These are phyloP conservation scores for Chrysotoxum bicinctum DNA, from an alignment of 2,888 invertebrate genomes.

Conservation along the genomic window DNA sequence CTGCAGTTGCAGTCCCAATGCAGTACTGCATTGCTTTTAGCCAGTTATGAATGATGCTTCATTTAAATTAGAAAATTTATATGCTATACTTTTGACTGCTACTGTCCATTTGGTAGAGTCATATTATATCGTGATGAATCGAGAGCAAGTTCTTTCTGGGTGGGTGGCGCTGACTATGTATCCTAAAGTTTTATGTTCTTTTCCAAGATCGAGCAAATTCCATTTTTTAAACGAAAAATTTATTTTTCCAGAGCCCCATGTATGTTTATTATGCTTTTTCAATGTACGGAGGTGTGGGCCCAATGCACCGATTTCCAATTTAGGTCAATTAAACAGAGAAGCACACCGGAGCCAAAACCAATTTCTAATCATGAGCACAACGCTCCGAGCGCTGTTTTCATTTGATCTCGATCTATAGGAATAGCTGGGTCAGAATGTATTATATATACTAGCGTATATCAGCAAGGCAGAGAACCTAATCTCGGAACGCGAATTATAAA, in stretches of 20 bases:
- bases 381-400: constrained; percentile 37
- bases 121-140: constrained; percentile 23
- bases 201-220: constrained; percentile 43
- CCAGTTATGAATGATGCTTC: no score
- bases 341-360: constrained; percentile 38
- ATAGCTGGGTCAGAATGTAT: neutral
- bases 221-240: constrained; percentile 4
- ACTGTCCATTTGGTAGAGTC: constrained; percentile 18
- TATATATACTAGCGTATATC: neutral
- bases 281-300: neutral
- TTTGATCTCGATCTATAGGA: constrained; percentile 35
- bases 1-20: no score
- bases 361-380: constrained; percentile 56
- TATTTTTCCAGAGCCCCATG: neutral
- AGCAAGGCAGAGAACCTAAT: neutral
- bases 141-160: constrained; percentile 44
- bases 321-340: constrained; percentile 71
- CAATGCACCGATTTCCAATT: constrained; percentile 58
- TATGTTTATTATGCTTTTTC: neutral
- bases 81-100: neutral
- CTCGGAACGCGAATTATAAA: neutral
- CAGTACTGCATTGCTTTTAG: no score
- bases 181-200: constrained; percentile 57
- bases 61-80: no score
- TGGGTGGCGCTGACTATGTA: constrained; percentile 45